Evolutionary conservation across 1,140 invertebrate genomes (phyloP).

Genomic region (Acyrthosiphon pisum): DNA sequence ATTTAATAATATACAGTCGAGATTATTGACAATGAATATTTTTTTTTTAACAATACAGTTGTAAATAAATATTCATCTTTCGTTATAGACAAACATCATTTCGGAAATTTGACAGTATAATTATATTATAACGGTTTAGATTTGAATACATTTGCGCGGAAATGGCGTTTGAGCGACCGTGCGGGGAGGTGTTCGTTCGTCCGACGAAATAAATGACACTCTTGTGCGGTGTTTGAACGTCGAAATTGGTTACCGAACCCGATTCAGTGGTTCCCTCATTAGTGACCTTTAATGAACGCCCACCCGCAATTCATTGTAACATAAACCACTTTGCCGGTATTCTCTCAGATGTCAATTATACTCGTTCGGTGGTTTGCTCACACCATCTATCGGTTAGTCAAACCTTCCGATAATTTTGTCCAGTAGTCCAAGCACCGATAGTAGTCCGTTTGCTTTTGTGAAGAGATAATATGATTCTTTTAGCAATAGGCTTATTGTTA

Average conservation of each 20-base stretch:
- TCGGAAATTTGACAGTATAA: neutral
- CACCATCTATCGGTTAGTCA: neutral
- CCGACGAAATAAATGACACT: neutral
- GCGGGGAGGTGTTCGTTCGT: neutral
- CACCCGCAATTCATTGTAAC: neutral
- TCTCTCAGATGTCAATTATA: slow-evolving; percentile 21
- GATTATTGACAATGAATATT: neutral
- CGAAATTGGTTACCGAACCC: slow-evolving; percentile 1
- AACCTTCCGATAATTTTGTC: neutral
- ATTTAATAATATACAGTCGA: neutral
- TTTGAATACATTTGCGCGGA: neutral
- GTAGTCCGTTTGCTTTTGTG: neutral
- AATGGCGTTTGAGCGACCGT: neutral
- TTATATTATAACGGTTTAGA: neutral
- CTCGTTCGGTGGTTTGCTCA: neutral
- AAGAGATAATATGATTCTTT: neutral
- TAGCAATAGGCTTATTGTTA: neutral
- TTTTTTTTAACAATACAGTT: neutral
- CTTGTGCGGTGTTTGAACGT: neutral
- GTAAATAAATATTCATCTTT: slow-evolving; percentile 35
- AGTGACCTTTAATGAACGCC: neutral
- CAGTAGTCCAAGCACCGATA: neutral
- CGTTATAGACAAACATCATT: neutral
- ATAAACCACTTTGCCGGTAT: neutral
- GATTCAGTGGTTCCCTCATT: neutral